Percentiles rank a stretch among this genome's conserved stretches.
Evolutionary conservation across 2,113 vertebrate genomes (phyloP).

Genomic region (Colaptes auratus): DNA sequence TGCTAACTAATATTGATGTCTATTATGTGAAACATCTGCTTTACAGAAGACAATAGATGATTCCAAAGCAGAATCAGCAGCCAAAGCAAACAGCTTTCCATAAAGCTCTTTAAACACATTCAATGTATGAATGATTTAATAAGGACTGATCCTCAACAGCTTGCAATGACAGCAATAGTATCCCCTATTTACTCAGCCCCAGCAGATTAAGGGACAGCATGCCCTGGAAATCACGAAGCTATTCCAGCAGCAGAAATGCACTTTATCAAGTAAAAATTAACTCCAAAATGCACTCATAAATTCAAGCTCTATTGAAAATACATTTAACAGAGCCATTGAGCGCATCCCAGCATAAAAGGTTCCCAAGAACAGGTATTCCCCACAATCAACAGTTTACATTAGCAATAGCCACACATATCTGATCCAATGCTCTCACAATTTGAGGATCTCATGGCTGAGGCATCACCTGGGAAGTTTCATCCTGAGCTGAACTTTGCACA

Average conservation of each 20-base stretch:
- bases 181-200: background rate
- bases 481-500: background rate
- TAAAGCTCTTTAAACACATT: background rate
- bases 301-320: background rate
- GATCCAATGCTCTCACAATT: background rate
- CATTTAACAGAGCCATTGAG: background rate
- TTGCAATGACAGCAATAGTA: background rate
- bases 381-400: rapidly evolving
- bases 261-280: background rate
- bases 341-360: background rate
- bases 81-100: background rate
- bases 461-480: background rate
- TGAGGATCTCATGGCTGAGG: background rate
- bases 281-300: background rate
- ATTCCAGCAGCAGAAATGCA: background rate
- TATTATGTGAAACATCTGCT: background rate
- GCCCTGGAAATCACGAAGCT: background rate
- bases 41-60: background rate
- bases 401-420: background rate
- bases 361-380: background rate
- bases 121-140: background rate
- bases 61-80: background rate
- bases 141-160: background rate
- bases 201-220: background rate
- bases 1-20: background rate